Percentiles rank a stretch among this genome's conserved stretches.
These are phyloP conservation scores for Ctenicera cuprea DNA, from an alignment of 2,888 invertebrate species.

Conservation along the genomic window DNA sequence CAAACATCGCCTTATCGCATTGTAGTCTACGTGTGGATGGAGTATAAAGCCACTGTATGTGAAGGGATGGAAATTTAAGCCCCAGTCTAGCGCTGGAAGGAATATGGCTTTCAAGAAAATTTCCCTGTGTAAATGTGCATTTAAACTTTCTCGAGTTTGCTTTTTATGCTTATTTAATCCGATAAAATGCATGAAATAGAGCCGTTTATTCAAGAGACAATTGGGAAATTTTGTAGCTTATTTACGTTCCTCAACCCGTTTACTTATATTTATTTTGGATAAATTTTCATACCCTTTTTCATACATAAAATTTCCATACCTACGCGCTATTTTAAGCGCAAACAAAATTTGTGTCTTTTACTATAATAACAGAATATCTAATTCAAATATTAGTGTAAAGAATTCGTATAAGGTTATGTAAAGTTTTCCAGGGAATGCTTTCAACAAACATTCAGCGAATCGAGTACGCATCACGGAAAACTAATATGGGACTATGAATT, in stretches of 20 bases:
- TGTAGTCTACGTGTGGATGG: constrained; percentile 28
- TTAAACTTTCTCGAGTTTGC: background rate
- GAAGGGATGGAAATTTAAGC: constrained; percentile 23
- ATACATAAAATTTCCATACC: too few relatives aligned
- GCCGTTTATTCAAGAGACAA: background rate
- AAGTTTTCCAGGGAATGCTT: background rate
- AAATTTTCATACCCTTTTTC: too few relatives aligned
- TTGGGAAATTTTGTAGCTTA: background rate
- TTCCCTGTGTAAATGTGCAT: constrained; percentile 14
- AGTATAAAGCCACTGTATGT: constrained; percentile 21
- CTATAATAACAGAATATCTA: too few relatives aligned
- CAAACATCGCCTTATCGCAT: constrained; percentile 30
- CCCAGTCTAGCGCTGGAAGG: background rate
- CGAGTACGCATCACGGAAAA: background rate
- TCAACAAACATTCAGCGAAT: background rate
- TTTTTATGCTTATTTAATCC: constrained; percentile 18
- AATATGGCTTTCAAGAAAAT: constrained; percentile 5
- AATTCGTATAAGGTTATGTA: background rate
- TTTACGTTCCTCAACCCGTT: background rate
- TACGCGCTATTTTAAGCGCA: too few relatives aligned
- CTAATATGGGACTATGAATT: background rate
- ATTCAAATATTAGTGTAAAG: background rate
- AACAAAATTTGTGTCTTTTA: too few relatives aligned
- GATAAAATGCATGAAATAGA: constrained; percentile 8
- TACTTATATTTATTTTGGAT: background rate